Evolutionary conservation across 2,113 vertebrate genomes (phyloP).

Genomic region (Excalfactoria chinensis): DNA sequence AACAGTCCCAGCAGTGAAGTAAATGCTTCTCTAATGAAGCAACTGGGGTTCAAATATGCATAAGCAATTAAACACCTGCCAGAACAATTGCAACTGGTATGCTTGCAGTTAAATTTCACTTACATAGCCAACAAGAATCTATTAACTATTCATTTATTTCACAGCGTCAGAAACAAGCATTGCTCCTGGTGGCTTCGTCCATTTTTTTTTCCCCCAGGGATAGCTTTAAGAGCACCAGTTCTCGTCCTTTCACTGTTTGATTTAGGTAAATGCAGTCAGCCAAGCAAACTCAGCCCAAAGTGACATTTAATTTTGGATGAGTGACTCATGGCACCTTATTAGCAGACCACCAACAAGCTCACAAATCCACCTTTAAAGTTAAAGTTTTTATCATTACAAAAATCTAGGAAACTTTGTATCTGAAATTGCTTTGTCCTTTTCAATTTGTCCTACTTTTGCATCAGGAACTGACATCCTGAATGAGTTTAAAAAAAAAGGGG

Average conservation of each 20-base stretch:
- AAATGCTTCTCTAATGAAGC: slow-evolving; percentile 17
- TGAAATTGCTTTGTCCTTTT: background rate
- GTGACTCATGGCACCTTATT: background rate
- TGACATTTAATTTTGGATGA: background rate
- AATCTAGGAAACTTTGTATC: background rate
- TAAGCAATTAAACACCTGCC: slow-evolving; percentile 8
- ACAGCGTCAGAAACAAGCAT: background rate
- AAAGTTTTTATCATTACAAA: background rate
- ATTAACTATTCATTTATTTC: slow-evolving; percentile 32
- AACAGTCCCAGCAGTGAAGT: background rate
- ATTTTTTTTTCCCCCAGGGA: background rate
- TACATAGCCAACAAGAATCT: background rate
- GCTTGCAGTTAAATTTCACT: slow-evolving; percentile 38
- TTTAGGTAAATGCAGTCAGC: background rate
- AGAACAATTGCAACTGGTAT: background rate
- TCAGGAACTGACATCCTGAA: background rate
- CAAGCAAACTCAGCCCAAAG: background rate
- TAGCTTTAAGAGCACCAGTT: rapidly evolving
- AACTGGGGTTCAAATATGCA: background rate
- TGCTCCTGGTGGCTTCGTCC: background rate
- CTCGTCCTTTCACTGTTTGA: background rate
- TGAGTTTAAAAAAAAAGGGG: background rate
- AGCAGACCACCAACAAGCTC: background rate
- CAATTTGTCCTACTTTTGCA: background rate
- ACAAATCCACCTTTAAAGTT: background rate